Evolutionary conservation across 2,888 invertebrate species (phyloP), one percentile per base, ranked within the genome.

Genomic region (Pharmacophagus antenor): DNA sequence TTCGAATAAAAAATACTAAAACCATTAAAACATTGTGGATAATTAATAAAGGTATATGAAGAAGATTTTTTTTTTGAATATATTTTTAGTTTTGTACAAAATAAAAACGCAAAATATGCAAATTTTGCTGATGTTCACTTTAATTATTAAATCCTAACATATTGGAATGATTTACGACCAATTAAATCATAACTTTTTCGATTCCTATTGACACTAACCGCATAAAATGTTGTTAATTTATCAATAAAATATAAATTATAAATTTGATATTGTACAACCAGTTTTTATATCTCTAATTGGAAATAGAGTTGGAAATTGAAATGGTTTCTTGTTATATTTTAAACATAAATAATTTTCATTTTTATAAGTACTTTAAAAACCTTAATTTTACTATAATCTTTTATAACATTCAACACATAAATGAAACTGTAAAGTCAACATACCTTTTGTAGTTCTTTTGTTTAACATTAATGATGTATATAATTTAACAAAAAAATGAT

Each of bases 231-330:
- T 46, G 44, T 46, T 25, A 54, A 54, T 15, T 20, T 54, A 20
- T 54, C 54, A 46, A 54, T 54, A 54, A 61, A 58, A 61, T 56
- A 60, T 48, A 56, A 63, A 56, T 63, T 46, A 56, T 27, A 17
- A 27, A 47, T 46, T 56, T 41, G 15, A 22, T 51, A 15, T 52
- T 37, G 42, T 25, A 42, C 18, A 44, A 53, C 25, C 18, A 44
- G 22, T 27, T 44, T 54, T 27, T 27, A 54, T 46, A 15, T 27
- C n/a, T 20, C 25, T 44, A 54, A 37, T 37, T 37, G 6, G 15
- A 15, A 37, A 37, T 37, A n/a, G 5, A 37, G 4, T 15, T 4
- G 15, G 15, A n/a, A n/a, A 37, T 37, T n/a, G 2, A n/a, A 37
- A 37, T 6, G n/a, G 5, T 15, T 15, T 15, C 4, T 37, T 37